Base-by-base conservation (phyloP, 1,140 invertebrate species). In the Hestina assimilis region DNA sequence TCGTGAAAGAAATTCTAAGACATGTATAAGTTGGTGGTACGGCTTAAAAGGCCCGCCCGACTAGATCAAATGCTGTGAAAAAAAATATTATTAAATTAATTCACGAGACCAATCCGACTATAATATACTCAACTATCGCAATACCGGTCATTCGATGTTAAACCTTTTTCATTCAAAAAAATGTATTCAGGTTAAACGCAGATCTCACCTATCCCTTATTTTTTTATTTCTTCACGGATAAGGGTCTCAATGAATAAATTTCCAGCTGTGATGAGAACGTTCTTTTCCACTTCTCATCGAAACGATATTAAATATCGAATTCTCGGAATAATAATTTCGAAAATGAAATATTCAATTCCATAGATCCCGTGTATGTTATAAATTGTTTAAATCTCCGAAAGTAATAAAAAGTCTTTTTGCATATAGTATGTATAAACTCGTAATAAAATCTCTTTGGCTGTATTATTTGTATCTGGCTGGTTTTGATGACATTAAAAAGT, bases 191-290 rank as follows among this genome's bases (percentile, higher is more conserved):
- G 14, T 24, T 45, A 19, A 12, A 8, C 42, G 21, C 31, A 38
- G 21, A 26, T 38, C 15, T 11, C 31, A 47, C 31, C 40, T 28
- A 55, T 40, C 20, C 26, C 15, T 41, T 40, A 43, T 40, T 47
- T n/a, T n/a, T 40, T 46, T 38, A 45, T 46, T 38, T 14, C 21
- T 46, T 19, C 15, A 2, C 33, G 15, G 19, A 38, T 19, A 11
- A 55, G 4, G 40, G 17, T 38, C 41, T 41, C 52, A 35, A 55
- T 55, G 52, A 55, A 55, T 55, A 55, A 55, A 55, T 55, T 55
- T 46, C 31, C 4, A 31, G 9, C 2, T 38, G 45, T 55, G 41
- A 46, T 46, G 7, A 28, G 38, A 46, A 43, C 7, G 26, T 15
- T 41, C 20, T 19, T 54, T 54, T n/a, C 28, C 12, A 35, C 14